These are phyloP conservation scores for Gambusia holbrooki DNA, from an alignment of 2,113 vertebrate genomes.

Conservation along the genomic window DNA sequence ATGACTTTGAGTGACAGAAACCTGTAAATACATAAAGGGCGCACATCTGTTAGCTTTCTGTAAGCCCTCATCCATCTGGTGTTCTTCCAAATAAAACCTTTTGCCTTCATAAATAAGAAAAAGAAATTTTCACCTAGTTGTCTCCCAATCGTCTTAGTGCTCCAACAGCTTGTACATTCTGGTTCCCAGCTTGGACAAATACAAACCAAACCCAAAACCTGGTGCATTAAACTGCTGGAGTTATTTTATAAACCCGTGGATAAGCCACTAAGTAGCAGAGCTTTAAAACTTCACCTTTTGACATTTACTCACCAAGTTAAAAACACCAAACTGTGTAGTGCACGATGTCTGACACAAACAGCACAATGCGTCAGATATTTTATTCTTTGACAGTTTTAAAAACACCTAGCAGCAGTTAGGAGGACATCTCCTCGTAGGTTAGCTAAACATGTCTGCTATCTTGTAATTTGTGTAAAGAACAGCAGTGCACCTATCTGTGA, in stretches of 20 bases:
- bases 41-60: no score
- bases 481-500: not conserved
- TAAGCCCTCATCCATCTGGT: no score
- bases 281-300: no score
- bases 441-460: slow-evolving; percentile 3
- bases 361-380: not conserved
- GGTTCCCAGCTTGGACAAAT: slow-evolving; percentile 14
- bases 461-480: slow-evolving; percentile 20
- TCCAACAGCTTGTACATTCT: slow-evolving; percentile 24
- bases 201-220: slow-evolving; percentile 42
- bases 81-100: no score
- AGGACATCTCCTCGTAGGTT: not conserved
- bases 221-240: slow-evolving; percentile 26
- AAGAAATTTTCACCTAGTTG: no score
- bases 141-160: not conserved
- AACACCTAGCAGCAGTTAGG: not conserved
- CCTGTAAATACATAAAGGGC: not conserved
- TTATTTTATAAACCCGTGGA: slow-evolving; percentile 9
- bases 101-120: no score
- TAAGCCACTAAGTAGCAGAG: slow-evolving; percentile 4
- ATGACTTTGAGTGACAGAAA: no score
- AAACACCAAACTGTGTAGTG: not conserved
- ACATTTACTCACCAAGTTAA: not conserved
- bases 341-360: not conserved
- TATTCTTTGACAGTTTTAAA: not conserved